Evolutionary conservation across 2,797 vertebrate genomes (phyloP), one percentile per base, ranked within the genome.

Genomic region (Enteromius trimaculatus): DNA sequence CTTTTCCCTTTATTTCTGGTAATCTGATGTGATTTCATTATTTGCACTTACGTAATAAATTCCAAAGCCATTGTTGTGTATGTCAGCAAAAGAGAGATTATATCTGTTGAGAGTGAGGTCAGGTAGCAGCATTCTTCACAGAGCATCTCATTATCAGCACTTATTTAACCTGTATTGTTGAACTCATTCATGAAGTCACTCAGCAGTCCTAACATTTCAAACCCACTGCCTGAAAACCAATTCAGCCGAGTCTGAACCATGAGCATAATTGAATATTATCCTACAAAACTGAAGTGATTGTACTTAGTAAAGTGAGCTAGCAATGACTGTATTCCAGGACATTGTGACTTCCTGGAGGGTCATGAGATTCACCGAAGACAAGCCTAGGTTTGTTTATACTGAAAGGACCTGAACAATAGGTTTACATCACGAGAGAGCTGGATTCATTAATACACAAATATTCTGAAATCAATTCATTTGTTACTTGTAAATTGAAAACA

Each of bases 191-290:
- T 14, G 49, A 84, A 62, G 71, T 80, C 65, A 65, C 26, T 64
- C 66, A 31, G 42, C 69, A 72, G 69, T 82, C 77, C 79, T 76
- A 74, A 84, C 65, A 82, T 80, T 84, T 84, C 47, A 49, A 76
- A 72, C 51, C 75, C 75, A 78, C 6, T 34, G 19, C 1, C 55
- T 72, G 53, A 76, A 58, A 55, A 51, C 13, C 68, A 29, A 53
- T 68, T 26, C 72, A 39, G 8, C 26, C 4, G 39, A 65, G 14
- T 49, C 23, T 58, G 62, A 65, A 71, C 68, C 72, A 79, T 64
- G 13, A 71, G 44, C 58, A 34, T 64, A 64, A 49, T 17, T 23
- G n/a, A 29, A 74, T 19, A 19, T 74, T 26, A 51, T 74, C 3
- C 26, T 47, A 49, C 1, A 1, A 74, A 74, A 64, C 26, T 49